Evolutionary conservation across 2,797 vertebrate genomes (phyloP), one percentile per base, ranked within the genome.

Genomic region (Enteromius paludinosus): DNA sequence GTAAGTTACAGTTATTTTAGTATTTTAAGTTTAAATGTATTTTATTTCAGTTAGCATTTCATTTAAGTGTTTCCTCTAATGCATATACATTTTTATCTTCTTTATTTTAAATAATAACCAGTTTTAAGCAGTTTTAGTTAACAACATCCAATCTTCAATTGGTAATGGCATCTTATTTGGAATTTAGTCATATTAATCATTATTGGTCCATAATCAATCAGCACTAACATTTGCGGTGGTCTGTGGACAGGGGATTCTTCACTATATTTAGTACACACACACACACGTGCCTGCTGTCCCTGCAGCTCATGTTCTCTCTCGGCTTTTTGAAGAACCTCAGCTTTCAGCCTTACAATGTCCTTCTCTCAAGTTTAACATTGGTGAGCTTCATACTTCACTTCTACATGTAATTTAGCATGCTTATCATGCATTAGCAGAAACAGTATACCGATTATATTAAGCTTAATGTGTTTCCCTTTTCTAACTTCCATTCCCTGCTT

Each of bases 221-320:
- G 28, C 15, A 35, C 59, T 71, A 81, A 83, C 23, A 70, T 81
- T 56, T 82, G 78, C 49, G 47, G 73, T 10, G 15, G 79, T 62
- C 71, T 45, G 69, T 73, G 66, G 47, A 47, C 41, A 76, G 47
- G 28, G 78, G 62, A 66, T 33, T 54, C 80, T 3, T 68, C 23
- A 43, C 79, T 88, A 88, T 86, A 79, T 88, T 86, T 88, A 86
- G 71, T 68, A 20, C 54, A 23, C 9, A n/a, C 11, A 59, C 65
- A 54, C 62, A 45, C n/a, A 47, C 23, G 78, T 43, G 64, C 30
- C 62, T 47, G 79, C 62, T 38, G 77, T 41, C 73, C 64, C 30
- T 59, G 54, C 78, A 54, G 76, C 49, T 54, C 78, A 83, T 79
- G 78, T 83, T 83, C 52, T 72, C 33, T 64, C n/a, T 71, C 38